These are phyloP conservation scores for Sebastes cheni DNA, from an alignment of 2,797 vertebrate species.

Conservation along the genomic window DNA sequence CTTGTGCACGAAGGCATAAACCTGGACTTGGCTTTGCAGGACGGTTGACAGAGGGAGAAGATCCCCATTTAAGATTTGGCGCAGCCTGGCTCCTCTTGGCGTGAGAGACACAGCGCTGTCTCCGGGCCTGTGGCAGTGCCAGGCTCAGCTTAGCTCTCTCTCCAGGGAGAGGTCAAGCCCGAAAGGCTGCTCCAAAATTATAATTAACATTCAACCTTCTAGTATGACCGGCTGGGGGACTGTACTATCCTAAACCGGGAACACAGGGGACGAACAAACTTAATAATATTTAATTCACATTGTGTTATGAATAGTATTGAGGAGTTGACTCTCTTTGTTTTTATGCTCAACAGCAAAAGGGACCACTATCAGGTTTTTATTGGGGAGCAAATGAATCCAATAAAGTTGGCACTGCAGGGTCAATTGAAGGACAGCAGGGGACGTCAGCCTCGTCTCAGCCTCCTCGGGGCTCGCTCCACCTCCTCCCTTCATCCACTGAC, in stretches of 20 bases:
- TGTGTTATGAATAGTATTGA: neutral
- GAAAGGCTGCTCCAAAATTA: constrained; percentile 58
- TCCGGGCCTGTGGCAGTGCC: constrained; percentile 58
- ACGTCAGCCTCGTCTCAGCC: constrained; percentile 46
- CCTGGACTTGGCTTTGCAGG: constrained; percentile 40
- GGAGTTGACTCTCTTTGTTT: neutral
- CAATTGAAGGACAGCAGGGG: constrained; percentile 69
- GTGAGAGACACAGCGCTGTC: constrained; percentile 29
- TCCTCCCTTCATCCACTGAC: constrained; percentile 66
- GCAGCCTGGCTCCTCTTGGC: constrained; percentile 52
- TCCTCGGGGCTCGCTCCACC: constrained; percentile 42
- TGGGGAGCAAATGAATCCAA: neutral
- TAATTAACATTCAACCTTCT: constrained; percentile 47
- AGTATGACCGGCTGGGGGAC: neutral
- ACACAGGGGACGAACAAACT: neutral
- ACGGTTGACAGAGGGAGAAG: constrained; percentile 54
- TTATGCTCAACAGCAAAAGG: neutral
- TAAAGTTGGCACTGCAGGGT: constrained; percentile 42
- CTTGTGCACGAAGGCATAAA: constrained; percentile 31
- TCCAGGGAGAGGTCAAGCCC: constrained; percentile 64
- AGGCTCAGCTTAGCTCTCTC: constrained; percentile 69
- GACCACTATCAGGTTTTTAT: constrained; percentile 10
- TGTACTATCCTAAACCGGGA: neutral
- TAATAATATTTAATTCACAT: neutral
- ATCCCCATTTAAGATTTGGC: constrained; percentile 72